Evolutionary conservation across 1,140 invertebrate species (phyloP).

Genomic region (Eubasilissa regina): DNA sequence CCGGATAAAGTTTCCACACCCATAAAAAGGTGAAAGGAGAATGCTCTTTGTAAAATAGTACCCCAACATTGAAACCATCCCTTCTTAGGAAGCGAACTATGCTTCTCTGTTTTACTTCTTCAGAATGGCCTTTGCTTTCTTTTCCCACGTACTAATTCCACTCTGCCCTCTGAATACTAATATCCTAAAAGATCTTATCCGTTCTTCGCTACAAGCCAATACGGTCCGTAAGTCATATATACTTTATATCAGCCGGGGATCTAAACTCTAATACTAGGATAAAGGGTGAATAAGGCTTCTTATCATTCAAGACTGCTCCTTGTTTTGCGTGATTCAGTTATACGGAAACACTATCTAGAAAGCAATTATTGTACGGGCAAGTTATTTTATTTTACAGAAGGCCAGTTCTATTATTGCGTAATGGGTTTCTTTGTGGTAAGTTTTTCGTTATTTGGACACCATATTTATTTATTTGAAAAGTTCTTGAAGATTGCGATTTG

Average conservation of each 20-base stretch:
- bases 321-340: conserved; percentile 43
- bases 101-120: background rate
- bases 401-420: conserved; percentile 18
- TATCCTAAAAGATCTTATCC: background rate
- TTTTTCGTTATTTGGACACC: background rate
- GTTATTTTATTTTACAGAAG: conserved; percentile 29
- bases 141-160: conserved; percentile 44
- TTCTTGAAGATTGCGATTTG: too few relatives aligned
- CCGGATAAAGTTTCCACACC: background rate
- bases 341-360: conserved; percentile 42
- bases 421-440: conserved; percentile 18
- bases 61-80: too few relatives aligned
- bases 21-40: background rate
- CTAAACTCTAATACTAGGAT: conserved; percentile 5
- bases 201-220: conserved; percentile 18
- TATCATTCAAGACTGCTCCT: background rate
- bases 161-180: conserved; percentile 24
- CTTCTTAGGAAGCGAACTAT: background rate
- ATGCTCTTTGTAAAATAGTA: background rate
- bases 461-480: too few relatives aligned
- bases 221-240: conserved; percentile 25
- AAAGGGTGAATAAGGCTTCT: conserved; percentile 1
- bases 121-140: conserved; percentile 34
- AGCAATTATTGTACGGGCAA: conserved; percentile 37
- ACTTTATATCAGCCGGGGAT: background rate